Evolutionary conservation across 2,888 invertebrate genomes (phyloP), one percentile per base, ranked within the genome.

Genomic region (Pandemis heparana): DNA sequence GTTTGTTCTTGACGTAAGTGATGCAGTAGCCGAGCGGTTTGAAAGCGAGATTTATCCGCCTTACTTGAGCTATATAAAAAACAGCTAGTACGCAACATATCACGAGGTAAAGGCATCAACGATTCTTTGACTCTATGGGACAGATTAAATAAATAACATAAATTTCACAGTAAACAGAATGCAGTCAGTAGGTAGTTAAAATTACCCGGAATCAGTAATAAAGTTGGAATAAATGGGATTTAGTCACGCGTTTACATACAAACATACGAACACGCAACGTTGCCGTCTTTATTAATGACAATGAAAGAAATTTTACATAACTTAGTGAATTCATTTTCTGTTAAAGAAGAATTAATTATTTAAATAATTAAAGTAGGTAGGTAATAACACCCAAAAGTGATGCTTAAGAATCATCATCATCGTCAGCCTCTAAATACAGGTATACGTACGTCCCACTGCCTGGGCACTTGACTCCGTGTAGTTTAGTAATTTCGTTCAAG

Each of bases 121-220:
- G 2, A 0, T 8, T 60, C n/a, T 53, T n/a, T 5, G 32, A 67
- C 12, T 56, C 16, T 5, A 23, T 7, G 18, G n/a, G 56, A 41
- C 56, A 39, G 51, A n/a, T 6, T 43, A 64, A 56, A 8, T 16
- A 9, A 51, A 39, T 48, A 3, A 6, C 38, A 38, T 10, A 38
- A 38, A 59, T 48, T 65, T 46, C 39, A 38, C 38, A 43, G 62
- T 39, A 43, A 59, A 63, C 51, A 41, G 65, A 41, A 38, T 56
- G 63, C 63, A 68, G 41, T 14, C 61, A 56, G 18, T 23, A 18
- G 18, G 18, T 23, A 18, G 18, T 39, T 64, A 41, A 63, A 73
- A 73, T 64, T 73, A 68, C 39, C 23, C 23, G 59, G 56, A 64
- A 68, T 53, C 48, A 56, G 56, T 73, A 73, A 73, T 73, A 59